A percentile compares a stretch with the other conserved stretches of the same genome.
Evolutionary conservation across 2,113 vertebrate genomes (phyloP).

Genomic region (Colinus virginianus): DNA sequence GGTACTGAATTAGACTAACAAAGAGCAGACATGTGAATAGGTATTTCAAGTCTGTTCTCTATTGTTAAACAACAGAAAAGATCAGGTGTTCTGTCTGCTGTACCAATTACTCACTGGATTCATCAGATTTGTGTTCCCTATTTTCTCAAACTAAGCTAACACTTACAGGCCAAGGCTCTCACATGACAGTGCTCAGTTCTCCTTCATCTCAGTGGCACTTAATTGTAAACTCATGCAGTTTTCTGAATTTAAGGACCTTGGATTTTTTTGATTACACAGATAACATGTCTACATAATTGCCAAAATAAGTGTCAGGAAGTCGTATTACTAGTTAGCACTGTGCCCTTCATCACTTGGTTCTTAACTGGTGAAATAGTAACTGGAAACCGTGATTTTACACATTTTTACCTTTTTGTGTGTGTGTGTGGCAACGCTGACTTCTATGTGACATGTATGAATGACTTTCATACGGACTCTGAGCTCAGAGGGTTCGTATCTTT

Average conservation of each 20-base stretch:
- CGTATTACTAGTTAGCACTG: background rate
- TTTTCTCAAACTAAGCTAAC: background rate
- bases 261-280: slow-evolving; percentile 20
- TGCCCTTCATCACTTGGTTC: background rate
- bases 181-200: slow-evolving; percentile 15
- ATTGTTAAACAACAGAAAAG: background rate
- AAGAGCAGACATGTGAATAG: background rate
- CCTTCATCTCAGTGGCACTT: background rate
- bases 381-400: background rate
- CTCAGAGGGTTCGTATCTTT: background rate
- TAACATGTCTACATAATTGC: background rate
- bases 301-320: background rate
- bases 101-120: background rate
- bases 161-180: background rate
- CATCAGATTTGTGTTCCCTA: background rate
- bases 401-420: background rate
- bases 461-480: background rate
- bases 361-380: background rate
- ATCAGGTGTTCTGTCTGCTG: background rate
- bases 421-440: background rate
- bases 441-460: background rate
- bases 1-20: background rate
- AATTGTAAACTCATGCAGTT: background rate
- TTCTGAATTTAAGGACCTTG: slow-evolving; percentile 23
- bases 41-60: background rate